Base-by-base conservation (phyloP, 2,113 vertebrate genomes). In the Thalassarche chlororhynchos region DNA sequence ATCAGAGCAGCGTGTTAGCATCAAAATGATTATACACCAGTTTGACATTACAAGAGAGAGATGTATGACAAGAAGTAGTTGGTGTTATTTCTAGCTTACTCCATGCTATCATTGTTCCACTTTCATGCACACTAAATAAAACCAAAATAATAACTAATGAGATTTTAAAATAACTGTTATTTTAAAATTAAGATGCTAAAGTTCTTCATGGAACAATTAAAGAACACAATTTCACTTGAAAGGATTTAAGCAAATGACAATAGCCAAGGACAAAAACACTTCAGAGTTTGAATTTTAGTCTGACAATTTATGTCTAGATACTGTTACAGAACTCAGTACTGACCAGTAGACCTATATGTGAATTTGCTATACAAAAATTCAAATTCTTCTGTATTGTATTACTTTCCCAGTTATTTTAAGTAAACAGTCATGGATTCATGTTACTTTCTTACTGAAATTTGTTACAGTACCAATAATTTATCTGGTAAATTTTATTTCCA, bases 121-220 rank as follows among this genome's bases (percentile, higher is more conserved):
- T 32, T 95, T 29, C 49, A 69, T 4, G 18, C 17, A 42, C 46
- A 55, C 12, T 79, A 93, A 72, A 82, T 66, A 77, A 86, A 97
- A 84, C 32, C 40, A 94, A 84, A 97, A 52, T 32, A 83, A 82
- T 46, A 84, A 89, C 54, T 83, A 91, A 58, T 12, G 15, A 49
- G 13, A 29, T 84, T 40, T 65, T 46, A 2, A 92, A 96, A 58
- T n/a, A 87, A 40, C 3, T 12, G 5, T 38, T 46, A 76, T 38
- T 85, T 94, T 77, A 40, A 98, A 94, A 93, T 94, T 86, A 78
- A 83, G 79, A 72, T 86, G 51, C 3, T 51, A 88, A 80, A 46
- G 94, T 93, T 97, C 70, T 94, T 89, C 47, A 87, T 57, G 90
- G 60, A 87, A 76, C 11, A 93, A 87, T 21, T 76, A 60, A 82